These are phyloP conservation scores for Eriocheir sinensis DNA, from an alignment of 1,140 invertebrate genomes.

Conservation along the genomic window DNA sequence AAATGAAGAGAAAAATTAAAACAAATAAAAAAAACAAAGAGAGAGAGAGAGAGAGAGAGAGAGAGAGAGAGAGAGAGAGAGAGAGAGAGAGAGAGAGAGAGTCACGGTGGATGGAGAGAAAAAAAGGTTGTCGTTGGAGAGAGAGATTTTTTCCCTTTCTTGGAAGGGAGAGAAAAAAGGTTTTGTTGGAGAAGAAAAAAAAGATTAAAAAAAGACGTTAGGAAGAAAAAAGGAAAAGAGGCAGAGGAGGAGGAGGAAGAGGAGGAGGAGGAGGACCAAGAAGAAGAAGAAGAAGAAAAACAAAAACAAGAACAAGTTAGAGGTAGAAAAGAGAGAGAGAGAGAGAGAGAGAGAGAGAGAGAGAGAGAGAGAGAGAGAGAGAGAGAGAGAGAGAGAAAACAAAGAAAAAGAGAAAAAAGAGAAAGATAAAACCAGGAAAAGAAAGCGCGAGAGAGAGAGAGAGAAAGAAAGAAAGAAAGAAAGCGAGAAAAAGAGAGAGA, in stretches of 20 bases:
- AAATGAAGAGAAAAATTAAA: background rate
- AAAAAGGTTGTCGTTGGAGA: too few relatives aligned
- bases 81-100: background rate
- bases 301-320: background rate
- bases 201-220: too few relatives aligned
- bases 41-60: background rate
- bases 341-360: slow-evolving; percentile 41
- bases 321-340: background rate
- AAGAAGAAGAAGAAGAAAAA: background rate
- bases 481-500: background rate
- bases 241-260: background rate
- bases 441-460: background rate
- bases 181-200: too few relatives aligned
- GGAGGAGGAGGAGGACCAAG: background rate
- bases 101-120: too few relatives aligned
- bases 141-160: too few relatives aligned
- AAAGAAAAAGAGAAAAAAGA: background rate
- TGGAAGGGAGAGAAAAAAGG: too few relatives aligned
- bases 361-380: slow-evolving; percentile 42
- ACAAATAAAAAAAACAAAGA: background rate
- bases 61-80: background rate
- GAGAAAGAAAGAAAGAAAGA: background rate
- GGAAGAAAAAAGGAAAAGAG: too few relatives aligned
- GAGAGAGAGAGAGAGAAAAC: background rate
- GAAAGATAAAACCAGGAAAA: background rate